Evolutionary conservation across 2,113 vertebrate species (phyloP).

Genomic region (Pluvialis apricaria): DNA sequence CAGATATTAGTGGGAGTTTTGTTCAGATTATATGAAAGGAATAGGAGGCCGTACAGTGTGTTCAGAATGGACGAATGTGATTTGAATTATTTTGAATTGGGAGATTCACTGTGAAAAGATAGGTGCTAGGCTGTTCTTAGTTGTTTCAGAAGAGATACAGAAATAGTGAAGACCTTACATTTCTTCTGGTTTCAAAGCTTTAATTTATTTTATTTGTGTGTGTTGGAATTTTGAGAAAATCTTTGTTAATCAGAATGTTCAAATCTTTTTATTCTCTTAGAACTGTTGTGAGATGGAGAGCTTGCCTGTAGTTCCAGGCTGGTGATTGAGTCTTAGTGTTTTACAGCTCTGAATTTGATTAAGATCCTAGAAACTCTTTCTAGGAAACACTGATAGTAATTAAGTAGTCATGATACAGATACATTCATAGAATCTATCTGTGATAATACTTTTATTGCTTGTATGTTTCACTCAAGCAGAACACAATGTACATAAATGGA

Average conservation of each 20-base stretch:
- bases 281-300: background rate
- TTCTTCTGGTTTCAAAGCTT: background rate
- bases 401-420: background rate
- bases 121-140: background rate
- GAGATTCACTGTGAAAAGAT: background rate
- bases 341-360: background rate
- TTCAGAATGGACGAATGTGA: background rate
- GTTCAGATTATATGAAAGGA: background rate
- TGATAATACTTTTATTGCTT: background rate
- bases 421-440: background rate
- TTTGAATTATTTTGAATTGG: background rate
- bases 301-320: background rate
- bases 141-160: background rate
- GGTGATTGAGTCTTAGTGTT: background rate
- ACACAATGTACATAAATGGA: background rate
- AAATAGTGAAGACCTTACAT: background rate
- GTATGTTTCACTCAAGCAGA: background rate
- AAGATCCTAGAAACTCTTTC: background rate
- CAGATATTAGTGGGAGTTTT: background rate
- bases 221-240: background rate
- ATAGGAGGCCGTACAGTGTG: background rate
- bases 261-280: background rate
- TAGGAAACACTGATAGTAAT: background rate
- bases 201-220: background rate
- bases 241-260: background rate